Evolutionary conservation across 2,888 invertebrate species (phyloP).

Genomic region (Tetragnatha montana): DNA sequence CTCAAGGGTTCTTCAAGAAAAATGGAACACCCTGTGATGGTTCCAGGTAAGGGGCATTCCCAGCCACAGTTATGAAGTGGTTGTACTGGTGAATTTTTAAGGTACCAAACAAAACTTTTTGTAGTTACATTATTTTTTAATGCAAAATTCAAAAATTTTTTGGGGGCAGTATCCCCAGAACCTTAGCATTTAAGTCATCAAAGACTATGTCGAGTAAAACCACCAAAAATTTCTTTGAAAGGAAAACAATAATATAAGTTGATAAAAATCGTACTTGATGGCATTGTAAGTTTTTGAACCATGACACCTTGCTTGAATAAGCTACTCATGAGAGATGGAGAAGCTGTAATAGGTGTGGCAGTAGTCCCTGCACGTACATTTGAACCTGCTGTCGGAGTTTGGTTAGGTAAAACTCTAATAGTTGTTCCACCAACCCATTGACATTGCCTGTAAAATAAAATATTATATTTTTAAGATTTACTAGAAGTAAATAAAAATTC

Average conservation of each 20-base stretch:
- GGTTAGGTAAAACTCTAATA: conserved; percentile 62
- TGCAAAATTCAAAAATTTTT: no score
- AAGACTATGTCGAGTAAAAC: no score
- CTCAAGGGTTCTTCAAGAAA: no score
- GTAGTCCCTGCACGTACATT: conserved; percentile 55
- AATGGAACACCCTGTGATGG: no score
- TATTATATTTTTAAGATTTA: not conserved
- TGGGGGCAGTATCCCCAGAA: no score
- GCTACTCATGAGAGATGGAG: conserved; percentile 69
- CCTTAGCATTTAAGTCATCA: no score
- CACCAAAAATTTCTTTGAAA: not conserved
- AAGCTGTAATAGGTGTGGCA: conserved; percentile 67
- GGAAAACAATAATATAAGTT: not conserved
- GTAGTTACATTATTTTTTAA: no score
- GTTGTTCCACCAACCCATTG: conserved; percentile 69
- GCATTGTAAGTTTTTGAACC: conserved; percentile 94
- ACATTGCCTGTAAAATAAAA: conserved; percentile 54
- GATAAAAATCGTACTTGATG: conserved; percentile 81
- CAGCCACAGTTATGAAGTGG: no score
- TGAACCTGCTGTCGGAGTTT: conserved; percentile 26
- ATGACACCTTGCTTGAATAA: conserved; percentile 87
- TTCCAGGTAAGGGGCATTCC: no score
- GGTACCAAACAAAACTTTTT: no score
- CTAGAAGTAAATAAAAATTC: not conserved
- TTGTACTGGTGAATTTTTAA: no score